These are phyloP conservation scores for Myodes glareolus DNA, from an alignment of 2,113 vertebrate genomes.

Conservation along the genomic window DNA sequence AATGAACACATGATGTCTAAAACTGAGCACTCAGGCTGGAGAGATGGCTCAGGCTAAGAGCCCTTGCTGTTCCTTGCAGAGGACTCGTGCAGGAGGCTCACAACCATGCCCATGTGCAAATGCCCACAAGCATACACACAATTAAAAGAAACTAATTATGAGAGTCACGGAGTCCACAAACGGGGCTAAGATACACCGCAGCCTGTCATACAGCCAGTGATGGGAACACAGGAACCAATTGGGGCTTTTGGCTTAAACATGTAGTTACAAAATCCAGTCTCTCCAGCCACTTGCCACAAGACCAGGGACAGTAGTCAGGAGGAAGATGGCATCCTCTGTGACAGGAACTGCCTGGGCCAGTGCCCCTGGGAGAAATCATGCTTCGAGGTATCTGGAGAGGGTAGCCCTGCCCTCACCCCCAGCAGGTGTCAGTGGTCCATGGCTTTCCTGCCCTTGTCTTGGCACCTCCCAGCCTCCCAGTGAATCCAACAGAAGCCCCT, in stretches of 20 bases:
- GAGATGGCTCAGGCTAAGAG: not conserved
- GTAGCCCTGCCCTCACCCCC: too few relatives aligned
- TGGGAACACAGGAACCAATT: not conserved
- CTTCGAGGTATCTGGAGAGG: not conserved
- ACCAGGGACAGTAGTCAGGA: not conserved
- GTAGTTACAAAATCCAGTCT: not conserved
- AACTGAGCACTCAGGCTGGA: not conserved
- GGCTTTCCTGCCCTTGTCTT: not conserved
- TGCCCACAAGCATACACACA: not conserved
- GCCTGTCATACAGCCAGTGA: rapidly evolving
- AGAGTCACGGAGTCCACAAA: not conserved
- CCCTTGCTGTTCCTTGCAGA: not conserved
- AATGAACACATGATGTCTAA: conserved; percentile 3
- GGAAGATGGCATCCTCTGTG: not conserved
- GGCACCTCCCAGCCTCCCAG: not conserved
- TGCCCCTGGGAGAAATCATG: not conserved
- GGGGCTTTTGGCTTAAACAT: not conserved
- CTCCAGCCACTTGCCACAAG: not conserved
- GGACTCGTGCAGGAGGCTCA: not conserved
- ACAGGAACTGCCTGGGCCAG: not conserved
- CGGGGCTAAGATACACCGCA: not conserved
- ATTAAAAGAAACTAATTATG: too few relatives aligned
- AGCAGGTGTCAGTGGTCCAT: too few relatives aligned
- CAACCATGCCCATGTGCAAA: not conserved
- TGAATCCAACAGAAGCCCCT: not conserved